Base-by-base conservation (phyloP, 2,888 invertebrate genomes). In the Amorpha juglandis region DNA sequence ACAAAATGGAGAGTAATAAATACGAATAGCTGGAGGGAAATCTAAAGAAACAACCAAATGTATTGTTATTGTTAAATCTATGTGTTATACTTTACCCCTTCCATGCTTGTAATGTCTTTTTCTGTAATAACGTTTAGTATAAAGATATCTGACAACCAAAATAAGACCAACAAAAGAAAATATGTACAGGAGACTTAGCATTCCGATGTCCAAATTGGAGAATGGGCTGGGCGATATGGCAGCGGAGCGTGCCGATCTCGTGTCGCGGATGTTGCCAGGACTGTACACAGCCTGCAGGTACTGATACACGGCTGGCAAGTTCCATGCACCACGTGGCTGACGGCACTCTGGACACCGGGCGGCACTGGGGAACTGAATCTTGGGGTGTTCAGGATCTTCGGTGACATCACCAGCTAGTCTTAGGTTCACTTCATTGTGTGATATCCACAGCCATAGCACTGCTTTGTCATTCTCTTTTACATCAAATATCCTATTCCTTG, bases 341-440 rank as follows among this genome's bases (percentile, higher is more conserved):
- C 94, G 92, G 82, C 98, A 98, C 52, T 91, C 86, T 0, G 95
- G 92, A 86, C 99, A 99, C 67, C 95, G 92, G 6, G 86, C 78
- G 1, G 85, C 79, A 79, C 74, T 95, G 74, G 99, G 99, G 85
- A 98, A 99, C 86, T 98, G 97, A 67, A 96, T 92, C 89, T 99
- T 99, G 0, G 97, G 98, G 87, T 96, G 96, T 65, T 94, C 87
- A 0, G 99, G 98, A 91, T 99, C 99, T 88, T 99, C 99, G 0
- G 98, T 97, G 4, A 90, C 72, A 85, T 98, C 98, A 0, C 98
- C 97, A 27, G 97, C 95, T 35, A 99, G 92, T 73, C 99, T 95
- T 71, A 96, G 92, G 86, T 99, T 99, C 0, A 98, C 99, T 87
- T 96, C 96, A 86, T 99, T 99, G 84, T 99, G 99, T 0, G 98